A percentile compares a stretch with the other conserved stretches of the same genome.
phyloP scores from a whole-genome alignment of 2,113 vertebrate genomes.

The Rhinogobius similis region DNA sequence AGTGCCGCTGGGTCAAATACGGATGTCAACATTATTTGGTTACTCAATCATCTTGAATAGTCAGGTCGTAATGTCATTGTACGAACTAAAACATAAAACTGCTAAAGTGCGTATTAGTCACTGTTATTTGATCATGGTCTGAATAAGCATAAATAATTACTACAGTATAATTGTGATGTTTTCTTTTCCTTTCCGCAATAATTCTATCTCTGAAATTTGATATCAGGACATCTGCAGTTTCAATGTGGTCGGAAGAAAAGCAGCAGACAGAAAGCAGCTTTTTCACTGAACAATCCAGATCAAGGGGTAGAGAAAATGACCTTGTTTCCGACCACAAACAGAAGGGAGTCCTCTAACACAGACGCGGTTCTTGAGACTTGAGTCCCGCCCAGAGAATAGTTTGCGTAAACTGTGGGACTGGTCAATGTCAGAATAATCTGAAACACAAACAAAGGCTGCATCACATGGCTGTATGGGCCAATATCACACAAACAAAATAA shows the following conservation, averaged over 20 bases:
- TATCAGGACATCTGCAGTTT: background rate
- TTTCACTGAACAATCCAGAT: background rate
- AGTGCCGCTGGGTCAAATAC: background rate
- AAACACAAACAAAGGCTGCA: slow-evolving; percentile 35
- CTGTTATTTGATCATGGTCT: background rate
- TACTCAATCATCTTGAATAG: background rate
- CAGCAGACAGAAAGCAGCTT: background rate
- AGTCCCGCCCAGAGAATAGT: slow-evolving; percentile 85
- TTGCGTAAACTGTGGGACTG: slow-evolving; percentile 81
- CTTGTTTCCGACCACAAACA: slow-evolving; percentile 86
- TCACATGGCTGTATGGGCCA: background rate
- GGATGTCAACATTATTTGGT: background rate
- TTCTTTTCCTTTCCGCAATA: too few species aligned
- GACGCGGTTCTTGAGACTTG: slow-evolving; percentile 76
- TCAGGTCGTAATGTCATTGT: background rate
- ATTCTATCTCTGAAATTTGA: too few species aligned
- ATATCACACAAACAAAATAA: too few species aligned
- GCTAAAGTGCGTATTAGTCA: background rate
- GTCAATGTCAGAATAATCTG: slow-evolving; percentile 85
- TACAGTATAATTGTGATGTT: background rate
- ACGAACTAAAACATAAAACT: background rate
- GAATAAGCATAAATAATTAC: background rate
- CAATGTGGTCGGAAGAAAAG: background rate
- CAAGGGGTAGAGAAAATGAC: slow-evolving; percentile 61
- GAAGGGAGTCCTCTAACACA: slow-evolving; percentile 71